Conservation (phyloP, 2,113 vertebrate genomes). For the Archilochus colubris region DNA sequence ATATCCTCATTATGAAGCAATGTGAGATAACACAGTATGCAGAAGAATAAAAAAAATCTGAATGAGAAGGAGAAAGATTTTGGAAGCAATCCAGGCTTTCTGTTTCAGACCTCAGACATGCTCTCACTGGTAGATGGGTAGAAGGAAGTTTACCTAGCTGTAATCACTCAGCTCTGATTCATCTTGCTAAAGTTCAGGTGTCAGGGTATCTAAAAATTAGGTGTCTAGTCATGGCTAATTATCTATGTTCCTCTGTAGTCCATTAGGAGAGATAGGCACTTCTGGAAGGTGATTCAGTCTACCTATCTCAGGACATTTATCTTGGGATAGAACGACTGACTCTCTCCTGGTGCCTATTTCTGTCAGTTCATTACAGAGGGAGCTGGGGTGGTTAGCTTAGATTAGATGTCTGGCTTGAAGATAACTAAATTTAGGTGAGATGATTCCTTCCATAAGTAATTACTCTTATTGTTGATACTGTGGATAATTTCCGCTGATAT, state of each 20-base stretch:
- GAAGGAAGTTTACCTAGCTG: not conserved
- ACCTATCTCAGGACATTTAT: slow-evolving; percentile 33
- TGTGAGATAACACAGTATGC: not conserved
- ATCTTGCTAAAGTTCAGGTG: slow-evolving; percentile 8
- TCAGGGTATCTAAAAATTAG: slow-evolving; percentile 31
- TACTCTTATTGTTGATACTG: not conserved
- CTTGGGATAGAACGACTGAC: not conserved
- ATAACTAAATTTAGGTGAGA: slow-evolving; percentile 12
- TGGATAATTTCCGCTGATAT: slow-evolving; percentile 23
- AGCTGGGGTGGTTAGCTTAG: slow-evolving; percentile 11
- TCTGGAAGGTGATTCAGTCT: slow-evolving; percentile 29
- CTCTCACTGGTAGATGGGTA: not conserved
- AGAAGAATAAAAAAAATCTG: not conserved
- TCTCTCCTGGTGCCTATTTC: not conserved
- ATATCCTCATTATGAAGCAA: not conserved
- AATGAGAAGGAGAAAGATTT: not conserved
- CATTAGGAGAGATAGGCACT: slow-evolving; percentile 7
- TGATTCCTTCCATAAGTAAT: slow-evolving; percentile 16
- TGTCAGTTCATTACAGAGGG: not conserved
- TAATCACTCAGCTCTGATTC: not conserved
- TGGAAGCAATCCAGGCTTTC: not conserved
- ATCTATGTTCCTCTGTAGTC: not conserved
- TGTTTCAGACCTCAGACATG: not conserved
- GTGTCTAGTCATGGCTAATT: slow-evolving; percentile 52
- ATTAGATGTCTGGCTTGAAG: slow-evolving; percentile 30